These are phyloP conservation scores for Napeogenes sylphis DNA, from an alignment of 2,888 invertebrate genomes.

Conservation along the genomic window DNA sequence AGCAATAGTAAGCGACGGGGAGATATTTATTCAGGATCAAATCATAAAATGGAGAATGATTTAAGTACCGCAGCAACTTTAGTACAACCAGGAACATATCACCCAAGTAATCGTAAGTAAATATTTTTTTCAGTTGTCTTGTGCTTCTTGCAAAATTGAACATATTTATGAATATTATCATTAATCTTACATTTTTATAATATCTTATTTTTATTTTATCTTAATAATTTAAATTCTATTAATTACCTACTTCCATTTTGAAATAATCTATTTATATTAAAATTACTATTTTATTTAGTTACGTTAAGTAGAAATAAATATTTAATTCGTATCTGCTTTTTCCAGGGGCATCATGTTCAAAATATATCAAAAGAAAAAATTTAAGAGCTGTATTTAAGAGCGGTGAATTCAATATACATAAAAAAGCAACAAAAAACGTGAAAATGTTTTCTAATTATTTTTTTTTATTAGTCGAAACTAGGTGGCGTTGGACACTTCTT, in stretches of 20 bases:
- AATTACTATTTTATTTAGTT: neutral
- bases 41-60: conserved; percentile 8
- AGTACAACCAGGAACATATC: conserved; percentile 56
- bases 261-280: neutral
- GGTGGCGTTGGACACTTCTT: conserved; percentile 95
- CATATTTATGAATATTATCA: too few relatives aligned
- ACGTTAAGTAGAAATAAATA: neutral
- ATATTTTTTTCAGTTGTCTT: conserved; percentile 5
- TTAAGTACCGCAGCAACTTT: conserved; percentile 11
- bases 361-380: conserved; percentile 31
- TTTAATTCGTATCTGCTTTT: neutral
- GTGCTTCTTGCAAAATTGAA: neutral
- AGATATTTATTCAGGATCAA: conserved; percentile 15
- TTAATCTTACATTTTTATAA: too few relatives aligned
- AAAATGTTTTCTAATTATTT: conserved; percentile 86
- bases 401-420: conserved; percentile 92
- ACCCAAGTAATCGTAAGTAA: conserved; percentile 53
- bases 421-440: conserved; percentile 73
- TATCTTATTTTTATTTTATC: too few relatives aligned
- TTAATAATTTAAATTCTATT: too few relatives aligned
- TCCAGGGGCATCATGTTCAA: conserved; percentile 26
- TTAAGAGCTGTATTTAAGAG: conserved; percentile 87
- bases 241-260: too few relatives aligned
- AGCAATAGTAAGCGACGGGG: conserved; percentile 8
- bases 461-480: conserved; percentile 88